Percentiles rank a stretch among this genome's conserved stretches.
Evolutionary conservation across 1,140 invertebrate species (phyloP).

Genomic region (Leucophenga varia): DNA sequence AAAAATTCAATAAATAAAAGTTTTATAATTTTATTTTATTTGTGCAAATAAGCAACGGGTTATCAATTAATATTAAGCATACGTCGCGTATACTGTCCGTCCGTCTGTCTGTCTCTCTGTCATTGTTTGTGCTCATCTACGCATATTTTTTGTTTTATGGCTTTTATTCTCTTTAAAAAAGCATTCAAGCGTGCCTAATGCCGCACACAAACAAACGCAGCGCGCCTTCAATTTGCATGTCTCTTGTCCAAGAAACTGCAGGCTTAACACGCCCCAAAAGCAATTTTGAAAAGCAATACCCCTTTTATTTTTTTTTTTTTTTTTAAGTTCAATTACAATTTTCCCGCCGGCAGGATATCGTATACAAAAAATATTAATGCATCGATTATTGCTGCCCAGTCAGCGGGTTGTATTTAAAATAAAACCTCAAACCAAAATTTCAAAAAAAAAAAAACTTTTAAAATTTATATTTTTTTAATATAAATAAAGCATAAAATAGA

Average conservation of each 20-base stretch:
- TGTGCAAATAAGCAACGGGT: conserved; percentile 51
- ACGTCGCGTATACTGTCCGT: too few relatives aligned
- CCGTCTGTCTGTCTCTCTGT: too few relatives aligned
- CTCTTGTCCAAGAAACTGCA: too few relatives aligned
- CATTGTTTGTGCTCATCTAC: conserved; percentile 21
- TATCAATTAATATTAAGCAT: conserved; percentile 48
- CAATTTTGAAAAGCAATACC: neutral
- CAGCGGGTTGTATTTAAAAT: conserved; percentile 49
- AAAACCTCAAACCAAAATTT: conserved; percentile 33
- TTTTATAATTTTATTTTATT: conserved; percentile 14
- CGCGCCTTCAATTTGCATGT: neutral
- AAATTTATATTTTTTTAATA: conserved; percentile 6
- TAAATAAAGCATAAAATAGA: conserved; percentile 12
- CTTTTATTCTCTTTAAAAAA: neutral
- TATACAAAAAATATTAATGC: conserved; percentile 2
- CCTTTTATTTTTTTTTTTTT: neutral
- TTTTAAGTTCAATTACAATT: neutral
- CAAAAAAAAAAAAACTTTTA: conserved; percentile 13
- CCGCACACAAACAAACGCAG: conserved; percentile 42
- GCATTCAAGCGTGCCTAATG: conserved; percentile 38
- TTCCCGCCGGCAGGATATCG: conserved; percentile 42
- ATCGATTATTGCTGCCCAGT: conserved; percentile 32
- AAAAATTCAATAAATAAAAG: neutral
- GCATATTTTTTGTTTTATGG: too few relatives aligned
- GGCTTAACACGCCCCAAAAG: conserved; percentile 1